Conservation (phyloP, 2,113 vertebrate species). For the Zosterops pallidus region DNA sequence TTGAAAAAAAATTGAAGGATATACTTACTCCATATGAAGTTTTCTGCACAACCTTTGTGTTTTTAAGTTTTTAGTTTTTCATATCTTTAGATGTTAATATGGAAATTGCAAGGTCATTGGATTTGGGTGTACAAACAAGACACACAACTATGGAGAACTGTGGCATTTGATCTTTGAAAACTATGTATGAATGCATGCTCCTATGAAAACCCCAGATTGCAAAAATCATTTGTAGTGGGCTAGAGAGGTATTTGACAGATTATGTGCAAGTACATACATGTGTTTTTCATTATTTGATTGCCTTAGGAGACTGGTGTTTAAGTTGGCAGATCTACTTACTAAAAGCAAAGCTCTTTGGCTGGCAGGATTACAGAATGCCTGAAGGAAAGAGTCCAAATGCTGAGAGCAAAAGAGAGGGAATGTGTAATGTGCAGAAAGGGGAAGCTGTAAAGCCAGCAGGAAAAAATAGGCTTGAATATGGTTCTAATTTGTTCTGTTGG, state of each 20-base stretch:
- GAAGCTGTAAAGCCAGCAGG: conserved; percentile 62
- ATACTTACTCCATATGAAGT: not conserved
- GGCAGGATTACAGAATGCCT: conserved; percentile 77
- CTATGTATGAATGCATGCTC: not conserved
- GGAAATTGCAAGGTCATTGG: not conserved
- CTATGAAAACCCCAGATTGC: not conserved
- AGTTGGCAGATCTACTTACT: conserved; percentile 83
- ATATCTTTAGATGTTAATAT: not conserved
- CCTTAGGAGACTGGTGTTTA: conserved; percentile 81
- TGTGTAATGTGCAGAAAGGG: conserved; percentile 56
- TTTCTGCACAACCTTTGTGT: not conserved
- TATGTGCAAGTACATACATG: conserved; percentile 77
- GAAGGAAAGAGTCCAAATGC: conserved; percentile 24
- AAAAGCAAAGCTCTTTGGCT: conserved; percentile 79
- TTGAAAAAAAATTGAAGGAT: not conserved
- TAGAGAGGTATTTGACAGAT: conserved; percentile 60
- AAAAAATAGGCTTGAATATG: conserved; percentile 63
- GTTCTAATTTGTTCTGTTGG: conserved; percentile 64
- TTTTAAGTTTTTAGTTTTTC: not conserved
- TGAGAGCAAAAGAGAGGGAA: conserved; percentile 29
- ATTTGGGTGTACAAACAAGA: not conserved
- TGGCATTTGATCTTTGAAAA: not conserved
- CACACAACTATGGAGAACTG: not conserved
- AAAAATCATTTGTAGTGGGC: conserved; percentile 56
- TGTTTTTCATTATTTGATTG: conserved; percentile 84